phyloP scores from a whole-genome alignment of 2,797 vertebrate genomes.

The Remorina albescens region DNA sequence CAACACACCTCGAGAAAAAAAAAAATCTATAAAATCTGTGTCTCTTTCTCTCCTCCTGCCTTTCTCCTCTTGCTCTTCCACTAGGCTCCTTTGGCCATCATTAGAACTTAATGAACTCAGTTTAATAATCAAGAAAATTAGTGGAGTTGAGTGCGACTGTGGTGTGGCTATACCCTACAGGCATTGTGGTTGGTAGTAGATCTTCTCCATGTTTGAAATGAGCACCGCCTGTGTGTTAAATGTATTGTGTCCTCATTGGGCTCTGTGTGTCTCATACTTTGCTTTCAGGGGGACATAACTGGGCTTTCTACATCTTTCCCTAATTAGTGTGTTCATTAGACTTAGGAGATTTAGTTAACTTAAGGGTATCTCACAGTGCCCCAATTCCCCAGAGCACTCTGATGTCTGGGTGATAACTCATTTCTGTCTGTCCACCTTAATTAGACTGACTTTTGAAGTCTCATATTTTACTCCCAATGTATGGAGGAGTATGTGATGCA shows the following conservation, averaged over 20 bases:
- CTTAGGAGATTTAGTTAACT: constrained; percentile 73
- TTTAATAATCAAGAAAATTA: constrained; percentile 70
- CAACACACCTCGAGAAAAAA: constrained; percentile 49
- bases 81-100: constrained; percentile 69
- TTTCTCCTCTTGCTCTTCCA: constrained; percentile 31
- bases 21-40: constrained; percentile 14
- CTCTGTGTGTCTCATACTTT: constrained; percentile 40
- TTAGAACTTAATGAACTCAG: constrained; percentile 77
- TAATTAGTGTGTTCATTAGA: constrained; percentile 81
- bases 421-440: constrained; percentile 62
- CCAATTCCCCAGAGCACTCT: constrained; percentile 56
- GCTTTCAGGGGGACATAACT: constrained; percentile 55
- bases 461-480: constrained; percentile 53
- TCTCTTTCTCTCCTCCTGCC: constrained; percentile 8
- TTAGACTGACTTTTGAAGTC: constrained; percentile 60
- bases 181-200: constrained; percentile 10
- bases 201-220: constrained; percentile 45
- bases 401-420: constrained; percentile 75
- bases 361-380: constrained; percentile 62
- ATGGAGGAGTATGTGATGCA: constrained; percentile 26
- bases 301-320: constrained; percentile 68
- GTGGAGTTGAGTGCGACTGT: constrained; percentile 43
- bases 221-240: constrained; percentile 41
- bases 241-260: constrained; percentile 45
- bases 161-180: constrained; percentile 53